Percentiles rank a stretch among this genome's conserved stretches.
These are phyloP conservation scores for Tupaia chinensis DNA, from an alignment of 2,113 vertebrate genomes.

Conservation along the genomic window DNA sequence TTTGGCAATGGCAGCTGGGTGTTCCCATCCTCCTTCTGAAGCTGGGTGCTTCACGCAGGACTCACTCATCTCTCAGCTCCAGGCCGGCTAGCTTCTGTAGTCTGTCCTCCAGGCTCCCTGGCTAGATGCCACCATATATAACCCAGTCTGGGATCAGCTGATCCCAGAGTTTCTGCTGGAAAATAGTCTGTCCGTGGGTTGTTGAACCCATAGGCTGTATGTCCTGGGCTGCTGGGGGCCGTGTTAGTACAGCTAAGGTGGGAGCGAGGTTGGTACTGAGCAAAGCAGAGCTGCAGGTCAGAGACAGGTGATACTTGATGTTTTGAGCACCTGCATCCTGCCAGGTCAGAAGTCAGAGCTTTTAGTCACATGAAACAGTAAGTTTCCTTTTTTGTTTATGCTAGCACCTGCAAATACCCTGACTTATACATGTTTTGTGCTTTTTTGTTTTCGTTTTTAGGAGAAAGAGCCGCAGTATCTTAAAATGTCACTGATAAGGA, in stretches of 20 bases:
- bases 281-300: neutral
- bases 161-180: neutral
- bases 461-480: neutral
- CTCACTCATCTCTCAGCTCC: neutral
- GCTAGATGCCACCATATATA: neutral
- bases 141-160: neutral
- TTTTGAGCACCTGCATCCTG: neutral
- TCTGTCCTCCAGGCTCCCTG: neutral
- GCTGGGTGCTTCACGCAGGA: neutral
- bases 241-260: neutral
- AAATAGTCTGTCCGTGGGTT: neutral
- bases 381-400: conserved; percentile 1
- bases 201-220: neutral
- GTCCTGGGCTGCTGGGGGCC: neutral
- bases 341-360: neutral
- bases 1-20: neutral
- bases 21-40: neutral
- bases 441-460: neutral
- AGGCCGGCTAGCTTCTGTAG: neutral
- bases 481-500: neutral
- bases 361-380: neutral
- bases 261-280: neutral
- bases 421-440: neutral
- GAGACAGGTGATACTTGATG: neutral
- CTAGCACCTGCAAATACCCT: neutral